Percentiles rank a stretch among this genome's conserved stretches.
phyloP scores from a whole-genome alignment of 2,888 invertebrate genomes.

The Hypselothyrea guttata region DNA sequence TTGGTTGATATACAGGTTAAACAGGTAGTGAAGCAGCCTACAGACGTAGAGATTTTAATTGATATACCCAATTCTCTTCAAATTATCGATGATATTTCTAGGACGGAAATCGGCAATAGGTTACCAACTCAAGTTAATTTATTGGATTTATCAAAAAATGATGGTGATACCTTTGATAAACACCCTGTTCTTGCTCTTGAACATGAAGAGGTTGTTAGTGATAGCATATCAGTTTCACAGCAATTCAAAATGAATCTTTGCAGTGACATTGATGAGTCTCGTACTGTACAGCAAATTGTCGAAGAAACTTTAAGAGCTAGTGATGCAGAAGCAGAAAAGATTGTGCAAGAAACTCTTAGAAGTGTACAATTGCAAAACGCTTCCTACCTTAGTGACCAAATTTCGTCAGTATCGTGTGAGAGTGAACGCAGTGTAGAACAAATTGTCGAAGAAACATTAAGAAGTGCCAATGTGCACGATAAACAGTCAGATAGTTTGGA shows the following conservation, averaged over 20 bases:
- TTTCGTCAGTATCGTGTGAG: constrained; percentile 1
- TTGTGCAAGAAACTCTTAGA: constrained; percentile 57
- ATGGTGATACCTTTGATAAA: too few relatives aligned
- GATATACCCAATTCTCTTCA: too few relatives aligned
- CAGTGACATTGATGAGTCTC: constrained; percentile 32
- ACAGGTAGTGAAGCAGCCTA: too few relatives aligned
- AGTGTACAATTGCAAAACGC: constrained; percentile 33
- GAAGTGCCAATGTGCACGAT: constrained; percentile 23
- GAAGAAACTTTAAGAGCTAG: constrained; percentile 64
- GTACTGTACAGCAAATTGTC: constrained; percentile 64
- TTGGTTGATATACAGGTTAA: not conserved
- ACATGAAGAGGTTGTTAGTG: not conserved
- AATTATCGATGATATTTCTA: too few relatives aligned
- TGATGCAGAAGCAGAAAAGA: constrained; percentile 61
- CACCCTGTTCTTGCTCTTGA: not conserved
- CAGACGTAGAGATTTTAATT: constrained; percentile 7
- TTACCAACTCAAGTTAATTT: too few relatives aligned
- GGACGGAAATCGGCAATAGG: too few relatives aligned
- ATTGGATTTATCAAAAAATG: too few relatives aligned
- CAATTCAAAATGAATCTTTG: not conserved
- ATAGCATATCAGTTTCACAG: not conserved
- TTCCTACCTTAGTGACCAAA: not conserved
- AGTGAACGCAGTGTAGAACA: constrained; percentile 47
- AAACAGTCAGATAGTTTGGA: not conserved
- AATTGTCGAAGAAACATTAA: constrained; percentile 62